phyloP scores from a whole-genome alignment of 64 coral and sea anemone genomes.

The Anthopleura sola region DNA sequence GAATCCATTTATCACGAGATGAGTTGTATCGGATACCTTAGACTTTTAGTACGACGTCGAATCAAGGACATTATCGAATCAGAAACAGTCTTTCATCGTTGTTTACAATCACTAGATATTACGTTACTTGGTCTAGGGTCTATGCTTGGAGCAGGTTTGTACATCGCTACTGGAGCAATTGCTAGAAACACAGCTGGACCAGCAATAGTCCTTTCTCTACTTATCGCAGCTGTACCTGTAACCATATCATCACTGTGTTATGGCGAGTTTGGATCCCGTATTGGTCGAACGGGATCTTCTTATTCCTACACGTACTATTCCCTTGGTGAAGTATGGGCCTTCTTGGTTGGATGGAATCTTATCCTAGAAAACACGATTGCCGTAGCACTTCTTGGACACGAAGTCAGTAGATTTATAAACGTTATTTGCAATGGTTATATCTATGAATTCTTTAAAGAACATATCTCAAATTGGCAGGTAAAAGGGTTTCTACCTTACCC shows the following conservation, averaged over 20 bases:
- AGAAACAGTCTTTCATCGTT: constrained; percentile 63
- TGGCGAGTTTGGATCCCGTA: constrained; percentile 78
- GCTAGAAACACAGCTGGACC: constrained; percentile 82
- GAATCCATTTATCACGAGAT: constrained; percentile 14
- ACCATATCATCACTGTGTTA: constrained; percentile 79
- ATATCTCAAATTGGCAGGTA: constrained; percentile 44
- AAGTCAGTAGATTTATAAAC: constrained; percentile 61
- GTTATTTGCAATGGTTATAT: constrained; percentile 51
- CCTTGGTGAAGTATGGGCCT: constrained; percentile 87
- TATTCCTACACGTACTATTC: constrained; percentile 77
- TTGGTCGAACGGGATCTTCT: constrained; percentile 73
- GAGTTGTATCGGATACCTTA: constrained; percentile 45
- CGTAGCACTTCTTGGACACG: constrained; percentile 63
- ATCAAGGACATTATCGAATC: constrained; percentile 29
- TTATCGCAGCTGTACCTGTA: constrained; percentile 77
- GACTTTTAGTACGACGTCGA: constrained; percentile 45
- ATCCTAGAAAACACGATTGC: constrained; percentile 84
- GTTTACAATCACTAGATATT: constrained; percentile 61
- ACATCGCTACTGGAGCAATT: constrained; percentile 82
- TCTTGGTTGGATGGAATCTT: constrained; percentile 83
- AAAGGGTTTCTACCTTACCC: constrained; percentile 56
- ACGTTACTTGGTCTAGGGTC: constrained; percentile 74
- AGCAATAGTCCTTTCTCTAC: constrained; percentile 74
- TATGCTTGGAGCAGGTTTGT: constrained; percentile 83
- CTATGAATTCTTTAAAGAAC: constrained; percentile 43